Evolutionary conservation across 2,797 vertebrate genomes (phyloP).

Genomic region (Pangasius mekongensis): DNA sequence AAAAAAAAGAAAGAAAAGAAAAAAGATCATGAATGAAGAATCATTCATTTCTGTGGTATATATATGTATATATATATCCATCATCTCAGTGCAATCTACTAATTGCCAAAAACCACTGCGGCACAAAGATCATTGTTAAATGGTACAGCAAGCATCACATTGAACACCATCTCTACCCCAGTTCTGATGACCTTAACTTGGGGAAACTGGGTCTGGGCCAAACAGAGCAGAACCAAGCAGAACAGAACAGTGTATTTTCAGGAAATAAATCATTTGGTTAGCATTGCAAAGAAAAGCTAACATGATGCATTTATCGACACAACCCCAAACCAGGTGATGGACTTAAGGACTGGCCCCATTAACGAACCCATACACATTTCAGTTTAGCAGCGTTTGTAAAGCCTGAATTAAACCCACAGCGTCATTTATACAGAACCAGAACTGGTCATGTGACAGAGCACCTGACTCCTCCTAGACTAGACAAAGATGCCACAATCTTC

Average conservation of each 20-base stretch:
- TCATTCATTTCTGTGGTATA: background rate
- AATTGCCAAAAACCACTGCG: background rate
- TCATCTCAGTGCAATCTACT: background rate
- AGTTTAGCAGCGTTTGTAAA: too few species aligned
- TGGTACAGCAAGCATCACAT: background rate
- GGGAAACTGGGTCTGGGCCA: background rate
- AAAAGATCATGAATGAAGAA: background rate
- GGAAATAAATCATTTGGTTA: background rate
- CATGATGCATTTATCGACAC: background rate
- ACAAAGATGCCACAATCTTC: background rate
- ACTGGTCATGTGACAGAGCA: background rate
- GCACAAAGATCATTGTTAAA: background rate
- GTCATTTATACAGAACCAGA: background rate
- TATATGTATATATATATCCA: background rate
- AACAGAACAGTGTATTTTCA: too few species aligned
- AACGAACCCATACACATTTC: too few species aligned
- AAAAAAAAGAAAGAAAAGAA: slow-evolving; percentile 39
- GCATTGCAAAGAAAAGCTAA: background rate
- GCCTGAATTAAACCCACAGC: too few species aligned
- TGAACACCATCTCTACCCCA: too few species aligned
- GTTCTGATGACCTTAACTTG: too few species aligned
- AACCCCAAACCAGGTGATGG: too few species aligned
- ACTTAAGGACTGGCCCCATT: background rate
- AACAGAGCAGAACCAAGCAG: too few species aligned
- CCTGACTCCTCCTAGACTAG: background rate